A percentile compares a stretch with the other conserved stretches of the same genome.
Evolutionary conservation across 2,797 vertebrate species (phyloP).

Genomic region (Poecile montanus): DNA sequence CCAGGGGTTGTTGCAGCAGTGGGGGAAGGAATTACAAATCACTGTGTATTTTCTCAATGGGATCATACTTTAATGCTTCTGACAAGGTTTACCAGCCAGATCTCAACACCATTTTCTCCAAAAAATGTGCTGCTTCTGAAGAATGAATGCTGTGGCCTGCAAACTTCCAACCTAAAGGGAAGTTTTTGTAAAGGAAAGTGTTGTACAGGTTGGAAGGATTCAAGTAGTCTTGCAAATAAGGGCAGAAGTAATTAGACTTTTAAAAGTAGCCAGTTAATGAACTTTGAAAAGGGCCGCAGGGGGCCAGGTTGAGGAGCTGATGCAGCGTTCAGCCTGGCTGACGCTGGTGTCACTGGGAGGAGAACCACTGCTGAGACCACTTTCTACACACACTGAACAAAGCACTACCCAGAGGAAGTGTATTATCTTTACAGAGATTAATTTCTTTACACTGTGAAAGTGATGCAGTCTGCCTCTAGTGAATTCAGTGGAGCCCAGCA

Average conservation of each 20-base stretch:
- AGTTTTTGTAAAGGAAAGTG: too few relatives aligned
- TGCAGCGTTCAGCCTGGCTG: background rate
- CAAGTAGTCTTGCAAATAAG: background rate
- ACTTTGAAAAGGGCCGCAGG: background rate
- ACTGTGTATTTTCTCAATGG: background rate
- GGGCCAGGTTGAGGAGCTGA: background rate
- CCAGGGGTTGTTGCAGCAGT: background rate
- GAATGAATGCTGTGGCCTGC: background rate
- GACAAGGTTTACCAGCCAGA: background rate
- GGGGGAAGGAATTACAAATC: background rate
- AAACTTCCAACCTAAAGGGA: background rate
- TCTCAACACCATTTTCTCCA: background rate
- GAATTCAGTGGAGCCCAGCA: background rate
- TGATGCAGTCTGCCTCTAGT: background rate
- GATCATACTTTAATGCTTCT: rapidly evolving
- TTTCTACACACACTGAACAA: background rate
- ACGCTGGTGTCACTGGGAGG: background rate
- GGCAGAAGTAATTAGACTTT: background rate
- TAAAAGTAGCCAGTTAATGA: background rate
- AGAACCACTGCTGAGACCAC: background rate
- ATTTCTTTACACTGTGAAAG: background rate
- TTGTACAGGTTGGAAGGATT: rapidly evolving
- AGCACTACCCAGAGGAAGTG: rapidly evolving
- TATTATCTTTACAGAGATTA: rapidly evolving
- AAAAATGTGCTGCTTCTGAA: background rate